Evolutionary conservation across 2,888 invertebrate genomes (phyloP), one percentile per base, ranked within the genome.

Genomic region (Omphaloscelis lunosa): DNA sequence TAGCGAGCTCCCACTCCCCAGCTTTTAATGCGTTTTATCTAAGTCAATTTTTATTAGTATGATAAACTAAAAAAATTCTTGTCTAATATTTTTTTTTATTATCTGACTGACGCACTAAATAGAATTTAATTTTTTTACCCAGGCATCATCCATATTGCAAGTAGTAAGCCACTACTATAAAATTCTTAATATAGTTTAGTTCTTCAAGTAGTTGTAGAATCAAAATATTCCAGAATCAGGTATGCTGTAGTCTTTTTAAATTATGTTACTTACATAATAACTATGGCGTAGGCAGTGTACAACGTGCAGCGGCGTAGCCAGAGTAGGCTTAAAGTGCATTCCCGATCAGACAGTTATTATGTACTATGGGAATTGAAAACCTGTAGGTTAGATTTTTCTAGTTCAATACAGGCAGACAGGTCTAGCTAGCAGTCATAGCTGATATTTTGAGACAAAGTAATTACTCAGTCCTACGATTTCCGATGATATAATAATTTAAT

Each of bases 281-380:
- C 75, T 82, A 77, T 75, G 83, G n/a, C 76, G 80, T 80, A 83
- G 53, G 68, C 29, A 27, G 45, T 75, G 78, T 81, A 83, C 72
- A 74, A 81, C 29, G 66, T 63, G 67, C 67, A 71, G 6, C 2
- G 9, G 61, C 63, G 69, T 73, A 69, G 77, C 67, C 48, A 65
- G 45, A 48, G 17, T 56, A 77, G 76, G 34, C 73, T 68, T 80
- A 74, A 80, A 85, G 85, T 88, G 77, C 85, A 86, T 85, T 81
- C 63, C 69, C 82, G 72, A 85, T 83, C 71, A 72, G 78, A 79
- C 79, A 75, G 72, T 82, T 73, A 65, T 51, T n/a, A n/a, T n/a
- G n/a, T 78, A 58, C 48, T 17, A 45, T 68, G 48, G 56, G 68
- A 79, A 75, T 82, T 63, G 72, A 79, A 80, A 77, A 69, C 59